Evolutionary conservation across 1,140 invertebrate species (phyloP), one percentile per base, ranked within the genome.

Genomic region (Drosophila teissieri): DNA sequence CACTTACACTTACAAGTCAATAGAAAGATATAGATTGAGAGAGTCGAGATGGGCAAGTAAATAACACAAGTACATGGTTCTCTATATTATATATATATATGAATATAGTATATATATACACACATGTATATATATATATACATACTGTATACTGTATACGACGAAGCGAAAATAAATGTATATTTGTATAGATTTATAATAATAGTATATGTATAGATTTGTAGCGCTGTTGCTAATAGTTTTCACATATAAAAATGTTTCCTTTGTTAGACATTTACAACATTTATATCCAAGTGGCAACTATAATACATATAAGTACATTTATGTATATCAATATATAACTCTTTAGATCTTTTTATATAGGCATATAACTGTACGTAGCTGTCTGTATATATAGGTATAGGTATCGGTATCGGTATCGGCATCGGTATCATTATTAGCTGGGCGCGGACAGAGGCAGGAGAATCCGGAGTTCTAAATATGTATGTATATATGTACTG

Each of bases 251-350:
- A 54, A 77, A 68, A 70, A 70, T 68, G 72, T 53, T 48, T 73
- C 44, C 57, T 73, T 65, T 39, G 46, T 65, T 78, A 57, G 78
- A 86, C 82, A 86, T 82, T 86, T 86, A 86, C 82, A 85, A 86
- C 69, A 67, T 67, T 67, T 73, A 82, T 80, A 70, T 67, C 63
- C 58, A 73, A 77, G 55, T 83, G 74, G 79, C 61, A 80, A 73
- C 76, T 85, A 86, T 86, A 85, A 80, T 80, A 86, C 84, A 86
- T 86, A 63, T 73, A 72, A 65, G 57, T 75, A 65, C 68, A 51
- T 74, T 52, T 64, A 61, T 73, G 46, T 80, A 68, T 45, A 61
- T 75, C 51, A 63, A 48, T 60, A 73, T 65, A 75, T 76, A 76
- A 76, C 51, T 75, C 60, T 75, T 65, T 75, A 27, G 60, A 57